Evolutionary conservation across 2,888 invertebrate species (phyloP), one percentile per base, ranked within the genome.

Genomic region (Spodoptera littoralis): DNA sequence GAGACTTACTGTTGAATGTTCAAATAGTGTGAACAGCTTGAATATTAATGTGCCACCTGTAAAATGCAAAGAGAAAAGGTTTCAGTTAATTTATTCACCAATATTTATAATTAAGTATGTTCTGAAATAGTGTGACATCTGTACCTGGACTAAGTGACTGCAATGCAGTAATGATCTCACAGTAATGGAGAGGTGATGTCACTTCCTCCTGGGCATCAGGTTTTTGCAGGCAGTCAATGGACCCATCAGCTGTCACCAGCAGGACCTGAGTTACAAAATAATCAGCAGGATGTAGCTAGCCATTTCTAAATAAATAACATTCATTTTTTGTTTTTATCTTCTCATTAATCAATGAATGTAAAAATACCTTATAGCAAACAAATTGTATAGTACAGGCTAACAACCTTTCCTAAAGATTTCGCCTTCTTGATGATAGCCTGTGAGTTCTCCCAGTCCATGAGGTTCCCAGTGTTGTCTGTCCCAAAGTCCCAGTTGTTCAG

Each of bases 181-280:
- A 97, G 83, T 96, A 97, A 83, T 98, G 97, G 11, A 99, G 94
- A 4, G 96, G 96, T 8, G 97, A 96, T 0, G 99, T 98, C 1
- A 96, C 92, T 60, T 91, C 95, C 85, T 99, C 99, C 88, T 99
- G 99, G 76, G 97, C 97, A 44, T 96, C 98, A 0, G 99, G 99
- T 81, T 96, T 95, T 58, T 96, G 95, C 72, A 97, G 96, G 84
- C 99, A 99, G 87, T 99, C 97, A 41, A 99, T 96, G 80, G 99
- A 98, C 1, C 99, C 99, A 95, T 99, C 99, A 0, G 98, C 98
- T 5, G 99, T 99, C 42, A 99, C 96, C 13, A 97, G 86, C 66
- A 96, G 84, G 3, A 96, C 95, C 95, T 97, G 83, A 44, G 84
- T 13, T 1, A 12, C 11, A 42, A 22, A 30, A 9, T 8, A 12